phyloP scores from a whole-genome alignment of 2,113 vertebrate species.

The Cynoglossus semilaevis region DNA sequence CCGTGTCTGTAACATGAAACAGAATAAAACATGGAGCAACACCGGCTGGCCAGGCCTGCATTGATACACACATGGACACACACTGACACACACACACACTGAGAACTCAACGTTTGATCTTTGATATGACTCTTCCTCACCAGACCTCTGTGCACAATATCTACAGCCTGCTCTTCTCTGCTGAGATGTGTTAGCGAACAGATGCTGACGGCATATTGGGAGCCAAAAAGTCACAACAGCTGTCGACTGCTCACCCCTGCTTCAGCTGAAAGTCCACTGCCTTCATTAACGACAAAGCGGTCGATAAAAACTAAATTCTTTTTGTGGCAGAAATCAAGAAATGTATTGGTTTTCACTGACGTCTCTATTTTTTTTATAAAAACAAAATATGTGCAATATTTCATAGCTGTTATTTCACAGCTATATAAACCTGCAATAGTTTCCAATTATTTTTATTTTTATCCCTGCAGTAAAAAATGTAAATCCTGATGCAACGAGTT shows the following conservation, averaged over 20 bases:
- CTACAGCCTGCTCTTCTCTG: slow-evolving; percentile 47
- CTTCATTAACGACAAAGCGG: no score
- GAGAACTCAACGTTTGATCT: slow-evolving; percentile 53
- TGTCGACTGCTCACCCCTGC: slow-evolving; percentile 56
- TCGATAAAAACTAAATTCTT: slow-evolving; percentile 14
- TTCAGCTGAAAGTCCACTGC: slow-evolving; percentile 36
- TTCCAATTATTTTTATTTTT: no score
- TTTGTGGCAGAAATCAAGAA: no score
- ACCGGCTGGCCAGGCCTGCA: slow-evolving; percentile 57
- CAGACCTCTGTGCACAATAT: slow-evolving; percentile 33
- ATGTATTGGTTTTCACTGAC: no score
- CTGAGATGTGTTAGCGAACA: slow-evolving; percentile 27
- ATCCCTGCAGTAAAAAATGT: no score
- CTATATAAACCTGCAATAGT: no score
- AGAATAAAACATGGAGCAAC: slow-evolving; percentile 78
- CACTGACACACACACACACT: slow-evolving; percentile 22
- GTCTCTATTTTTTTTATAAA: no score
- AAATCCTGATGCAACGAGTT: no score
- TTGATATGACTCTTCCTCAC: slow-evolving; percentile 44
- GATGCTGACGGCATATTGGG: slow-evolving; percentile 48
- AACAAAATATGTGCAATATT: no score
- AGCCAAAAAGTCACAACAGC: slow-evolving; percentile 50
- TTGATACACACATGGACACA: slow-evolving; percentile 27
- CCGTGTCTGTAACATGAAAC: slow-evolving; percentile 75
- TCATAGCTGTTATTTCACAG: no score